A percentile compares a stretch with the other conserved stretches of the same genome.
Evolutionary conservation across 2,888 invertebrate genomes (phyloP).

Genomic region (Leptopilina syphax): DNA sequence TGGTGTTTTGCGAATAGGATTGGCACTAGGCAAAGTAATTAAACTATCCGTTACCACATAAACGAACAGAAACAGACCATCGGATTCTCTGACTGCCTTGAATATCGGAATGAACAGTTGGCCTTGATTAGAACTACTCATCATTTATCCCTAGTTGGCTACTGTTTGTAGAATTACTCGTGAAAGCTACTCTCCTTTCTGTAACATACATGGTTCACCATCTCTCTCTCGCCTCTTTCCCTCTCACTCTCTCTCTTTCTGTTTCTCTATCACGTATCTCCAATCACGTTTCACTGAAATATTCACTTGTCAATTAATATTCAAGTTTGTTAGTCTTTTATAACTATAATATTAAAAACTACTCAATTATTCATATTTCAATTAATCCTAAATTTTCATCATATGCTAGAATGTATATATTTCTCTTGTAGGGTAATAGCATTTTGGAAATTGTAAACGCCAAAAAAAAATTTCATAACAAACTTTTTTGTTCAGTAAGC

Average conservation of each 20-base stretch:
- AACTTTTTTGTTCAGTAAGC: no score
- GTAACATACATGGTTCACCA: not conserved
- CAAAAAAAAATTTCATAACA: no score
- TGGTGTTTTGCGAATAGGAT: constrained; percentile 36
- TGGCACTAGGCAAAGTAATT: constrained; percentile 61
- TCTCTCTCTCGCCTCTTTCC: not conserved
- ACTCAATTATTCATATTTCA: not conserved
- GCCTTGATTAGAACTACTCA: constrained; percentile 55
- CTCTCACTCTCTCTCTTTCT: no score
- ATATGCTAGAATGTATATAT: not conserved
- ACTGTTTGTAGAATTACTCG: constrained; percentile 41
- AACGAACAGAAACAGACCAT: constrained; percentile 49
- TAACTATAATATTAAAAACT: not conserved
- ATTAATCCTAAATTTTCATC: not conserved
- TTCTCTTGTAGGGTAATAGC: no score
- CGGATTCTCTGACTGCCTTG: constrained; percentile 36
- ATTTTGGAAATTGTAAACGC: not conserved
- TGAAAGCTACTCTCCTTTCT: constrained; percentile 12
- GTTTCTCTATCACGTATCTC: no score
- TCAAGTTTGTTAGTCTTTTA: not conserved
- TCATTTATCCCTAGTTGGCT: constrained; percentile 49
- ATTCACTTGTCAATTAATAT: not conserved
- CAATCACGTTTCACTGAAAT: not conserved
- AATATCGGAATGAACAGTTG: constrained; percentile 45
- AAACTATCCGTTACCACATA: constrained; percentile 64